Base-by-base conservation (phyloP, 2,113 vertebrate genomes). In the Bubo blakistoni region DNA sequence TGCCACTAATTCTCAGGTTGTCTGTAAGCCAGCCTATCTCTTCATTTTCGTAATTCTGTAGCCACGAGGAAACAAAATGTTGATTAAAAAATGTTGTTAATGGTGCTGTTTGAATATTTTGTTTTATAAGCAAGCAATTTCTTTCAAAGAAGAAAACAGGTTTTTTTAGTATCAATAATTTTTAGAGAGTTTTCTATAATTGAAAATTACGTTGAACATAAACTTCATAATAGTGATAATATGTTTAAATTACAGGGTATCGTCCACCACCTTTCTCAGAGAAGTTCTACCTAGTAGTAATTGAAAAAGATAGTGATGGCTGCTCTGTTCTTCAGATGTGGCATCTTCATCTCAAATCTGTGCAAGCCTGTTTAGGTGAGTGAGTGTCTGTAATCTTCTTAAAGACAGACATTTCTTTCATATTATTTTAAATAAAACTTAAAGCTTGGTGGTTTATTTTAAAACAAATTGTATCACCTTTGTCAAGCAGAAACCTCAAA, bases 241-340 rank as follows among this genome's bases (percentile, higher is more conserved):
- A 78, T 86, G 12, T 97, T 93, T 95, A 66, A 90, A 96, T 69
- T 93, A 92, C 96, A 99, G 99, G 99, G 40, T 99, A 98, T 97
- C 98, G 98, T 46, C 98, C 99, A 79, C 98, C 99, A 57, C 98
- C 99, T 9, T 99, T 99, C 98, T 99, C 99, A 76, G 99, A 99
- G 97, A 99, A 99, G 97, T 99, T 99, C 96, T 99, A 99, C 93
- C 98, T 99, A 87, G 99, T 99, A 83, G 99, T 99, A 83, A 99
- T 99, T 92, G 99, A 99, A 96, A 99, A 99, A 97, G 99, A 99
- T 65, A 97, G 97, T 17, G 98, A 98, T 97, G 98, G 98, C 81
- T 98, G 98, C 96, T 99, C 99, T 46, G 97, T 99, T 88, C 98
- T 99, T 79, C 99, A 99, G 79, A 99, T 99, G 99, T 99, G 99